Conservation (phyloP, 1,140 invertebrate genomes). For the Drosophila repletoides region DNA sequence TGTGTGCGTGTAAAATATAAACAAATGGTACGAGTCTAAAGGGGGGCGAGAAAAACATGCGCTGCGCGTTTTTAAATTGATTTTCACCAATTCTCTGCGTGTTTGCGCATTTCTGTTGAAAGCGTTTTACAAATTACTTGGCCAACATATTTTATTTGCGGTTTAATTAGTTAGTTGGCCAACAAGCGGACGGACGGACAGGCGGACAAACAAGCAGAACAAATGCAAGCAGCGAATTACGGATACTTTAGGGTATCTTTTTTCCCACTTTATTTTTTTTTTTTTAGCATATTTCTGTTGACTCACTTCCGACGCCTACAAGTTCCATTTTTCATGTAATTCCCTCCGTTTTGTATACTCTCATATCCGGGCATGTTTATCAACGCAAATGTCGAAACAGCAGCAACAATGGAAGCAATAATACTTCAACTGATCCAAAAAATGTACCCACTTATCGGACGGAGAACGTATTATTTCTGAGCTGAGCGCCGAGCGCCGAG, state of each 20-base stretch:
- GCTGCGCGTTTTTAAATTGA: conserved; percentile 62
- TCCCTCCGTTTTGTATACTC: too few relatives aligned
- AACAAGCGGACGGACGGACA: conserved; percentile 18
- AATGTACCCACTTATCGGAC: conserved; percentile 22
- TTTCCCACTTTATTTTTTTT: conserved; percentile 11
- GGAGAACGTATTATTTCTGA: neutral
- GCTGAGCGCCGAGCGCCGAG: neutral
- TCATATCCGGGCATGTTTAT: conserved; percentile 36
- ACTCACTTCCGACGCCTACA: conserved; percentile 50
- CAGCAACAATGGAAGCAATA: neutral
- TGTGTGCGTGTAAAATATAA: conserved; percentile 39
- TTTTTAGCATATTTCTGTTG: conserved; percentile 27
- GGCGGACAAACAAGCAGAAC: neutral
- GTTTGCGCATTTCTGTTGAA: conserved; percentile 39
- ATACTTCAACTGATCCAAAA: conserved; percentile 10
- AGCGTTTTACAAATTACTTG: conserved; percentile 50
- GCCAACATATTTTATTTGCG: conserved; percentile 64
- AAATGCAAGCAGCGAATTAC: conserved; percentile 31
- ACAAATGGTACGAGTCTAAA: neutral
- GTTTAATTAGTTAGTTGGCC: conserved; percentile 70
- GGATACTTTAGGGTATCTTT: conserved; percentile 30
- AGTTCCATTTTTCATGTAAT: neutral
- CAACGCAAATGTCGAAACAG: conserved; percentile 2
- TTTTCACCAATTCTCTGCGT: conserved; percentile 44
- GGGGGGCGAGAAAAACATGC: conserved; percentile 34